Conservation (phyloP, 2,113 vertebrate species). For the Marmota flaviventris region DNA sequence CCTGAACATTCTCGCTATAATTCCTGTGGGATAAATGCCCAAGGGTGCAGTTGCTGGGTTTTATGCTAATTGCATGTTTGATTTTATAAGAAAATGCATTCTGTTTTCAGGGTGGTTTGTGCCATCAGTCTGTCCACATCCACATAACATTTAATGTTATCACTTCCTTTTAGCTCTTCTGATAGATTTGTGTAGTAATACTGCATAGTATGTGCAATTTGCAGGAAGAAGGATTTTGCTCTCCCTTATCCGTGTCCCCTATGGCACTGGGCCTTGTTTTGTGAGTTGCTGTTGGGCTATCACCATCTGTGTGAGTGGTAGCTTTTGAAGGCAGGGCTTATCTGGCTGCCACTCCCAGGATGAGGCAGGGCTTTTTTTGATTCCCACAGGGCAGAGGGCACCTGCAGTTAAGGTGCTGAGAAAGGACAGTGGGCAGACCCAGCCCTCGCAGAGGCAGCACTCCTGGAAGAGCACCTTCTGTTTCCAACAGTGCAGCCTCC, state of each 20-base stretch:
- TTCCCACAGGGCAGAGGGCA: not conserved
- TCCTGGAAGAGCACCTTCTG: not conserved
- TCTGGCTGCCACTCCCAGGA: not conserved
- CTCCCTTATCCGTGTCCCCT: not conserved
- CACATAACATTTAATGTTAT: not conserved
- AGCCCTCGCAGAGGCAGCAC: not conserved
- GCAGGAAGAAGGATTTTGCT: not conserved
- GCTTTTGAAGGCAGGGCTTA: not conserved
- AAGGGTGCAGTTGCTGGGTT: not conserved
- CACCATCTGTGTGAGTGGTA: not conserved
- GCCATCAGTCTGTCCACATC: not conserved
- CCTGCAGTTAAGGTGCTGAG: conserved; percentile 12
- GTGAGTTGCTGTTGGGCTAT: not conserved
- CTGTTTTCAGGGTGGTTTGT: not conserved
- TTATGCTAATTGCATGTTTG: conserved; percentile 6
- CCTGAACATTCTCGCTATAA: not conserved
- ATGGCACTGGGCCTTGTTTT: not conserved
- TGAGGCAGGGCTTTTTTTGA: not conserved
- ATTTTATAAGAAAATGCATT: conserved; percentile 30
- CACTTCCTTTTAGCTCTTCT: conserved; percentile 3
- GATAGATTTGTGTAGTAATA: not conserved
- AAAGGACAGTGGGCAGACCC: not conserved
- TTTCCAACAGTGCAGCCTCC: not conserved
- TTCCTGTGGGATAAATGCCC: conserved; percentile 32
- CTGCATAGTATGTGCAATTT: not conserved